These are phyloP conservation scores for Otus scops DNA, from an alignment of 2,797 vertebrate species.

Conservation along the genomic window DNA sequence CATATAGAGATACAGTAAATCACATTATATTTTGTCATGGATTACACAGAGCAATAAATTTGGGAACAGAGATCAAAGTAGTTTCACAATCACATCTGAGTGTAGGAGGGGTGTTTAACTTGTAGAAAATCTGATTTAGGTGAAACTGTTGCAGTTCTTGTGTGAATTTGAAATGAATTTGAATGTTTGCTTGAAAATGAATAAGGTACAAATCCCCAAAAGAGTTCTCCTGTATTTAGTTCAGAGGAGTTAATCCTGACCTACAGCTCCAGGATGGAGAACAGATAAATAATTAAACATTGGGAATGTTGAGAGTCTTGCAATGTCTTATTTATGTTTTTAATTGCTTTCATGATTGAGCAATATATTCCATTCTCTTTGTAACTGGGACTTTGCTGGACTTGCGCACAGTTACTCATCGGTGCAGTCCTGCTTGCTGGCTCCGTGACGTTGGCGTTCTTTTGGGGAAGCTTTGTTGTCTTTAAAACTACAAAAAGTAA, in stretches of 20 bases:
- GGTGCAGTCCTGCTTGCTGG: not conserved
- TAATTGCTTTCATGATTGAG: conserved; percentile 66
- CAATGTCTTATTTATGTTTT: conserved; percentile 51
- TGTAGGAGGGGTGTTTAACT: conserved; percentile 84
- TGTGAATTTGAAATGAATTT: conserved; percentile 78
- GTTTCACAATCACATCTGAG: conserved; percentile 86
- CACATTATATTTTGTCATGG: conserved; percentile 95
- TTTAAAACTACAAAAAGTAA: conserved; percentile 58
- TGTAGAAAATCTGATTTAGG: conserved; percentile 85
- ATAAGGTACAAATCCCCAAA: conserved; percentile 67
- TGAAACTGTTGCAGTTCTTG: conserved; percentile 76
- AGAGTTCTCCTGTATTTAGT: conserved; percentile 59
- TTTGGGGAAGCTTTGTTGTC: conserved; percentile 32
- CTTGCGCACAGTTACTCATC: not conserved
- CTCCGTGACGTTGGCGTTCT: not conserved
- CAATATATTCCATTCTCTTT: conserved; percentile 47
- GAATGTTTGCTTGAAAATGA: conserved; percentile 73
- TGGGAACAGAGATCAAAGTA: conserved; percentile 91
- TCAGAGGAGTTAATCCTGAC: conserved; percentile 63
- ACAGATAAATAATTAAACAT: conserved; percentile 61
- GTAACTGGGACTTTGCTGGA: conserved; percentile 34
- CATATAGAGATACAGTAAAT: conserved; percentile 95
- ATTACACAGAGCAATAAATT: conserved; percentile 89
- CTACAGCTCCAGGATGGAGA: conserved; percentile 40
- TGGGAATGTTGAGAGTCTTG: not conserved